Percentiles rank a stretch among this genome's conserved stretches.
Conservation (phyloP, 1,140 invertebrate genomes). For the Kradibia gibbosae region DNA sequence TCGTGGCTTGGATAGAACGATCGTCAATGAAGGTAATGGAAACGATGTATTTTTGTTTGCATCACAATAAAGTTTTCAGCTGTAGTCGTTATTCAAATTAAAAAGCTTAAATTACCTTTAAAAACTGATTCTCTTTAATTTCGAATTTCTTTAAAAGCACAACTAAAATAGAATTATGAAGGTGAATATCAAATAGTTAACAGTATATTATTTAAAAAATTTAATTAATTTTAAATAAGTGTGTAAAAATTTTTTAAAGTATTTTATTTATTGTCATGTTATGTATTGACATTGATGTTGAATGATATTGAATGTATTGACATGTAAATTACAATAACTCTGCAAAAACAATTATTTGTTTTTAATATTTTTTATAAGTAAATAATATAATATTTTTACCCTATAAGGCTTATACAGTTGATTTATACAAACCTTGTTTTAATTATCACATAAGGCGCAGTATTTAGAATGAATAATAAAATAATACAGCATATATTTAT, state of each 20-base stretch:
- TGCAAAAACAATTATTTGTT: no score
- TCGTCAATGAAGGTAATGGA: conserved; percentile 38
- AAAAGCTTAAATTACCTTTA: conserved; percentile 13
- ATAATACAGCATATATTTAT: no score
- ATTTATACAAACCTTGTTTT: conserved; percentile 9
- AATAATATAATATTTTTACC: no score
- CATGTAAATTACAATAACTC: no score
- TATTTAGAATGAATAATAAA: neutral
- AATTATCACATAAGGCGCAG: neutral
- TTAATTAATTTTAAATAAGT: no score
- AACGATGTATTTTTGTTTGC: conserved; percentile 30
- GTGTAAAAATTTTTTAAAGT: no score
- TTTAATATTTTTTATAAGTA: no score
- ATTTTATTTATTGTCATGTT: no score
- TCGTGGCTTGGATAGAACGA: conserved; percentile 33
- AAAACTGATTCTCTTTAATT: conserved; percentile 17
- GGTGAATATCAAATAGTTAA: no score
- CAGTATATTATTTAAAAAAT: no score
- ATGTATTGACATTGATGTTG: no score
- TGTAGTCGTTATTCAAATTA: conserved; percentile 34
- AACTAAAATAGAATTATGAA: neutral
- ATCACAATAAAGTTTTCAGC: neutral
- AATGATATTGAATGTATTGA: no score
- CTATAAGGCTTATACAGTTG: neutral
- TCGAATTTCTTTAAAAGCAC: neutral